Evolutionary conservation across 2,797 vertebrate genomes (phyloP).

Genomic region (Picus viridis): DNA sequence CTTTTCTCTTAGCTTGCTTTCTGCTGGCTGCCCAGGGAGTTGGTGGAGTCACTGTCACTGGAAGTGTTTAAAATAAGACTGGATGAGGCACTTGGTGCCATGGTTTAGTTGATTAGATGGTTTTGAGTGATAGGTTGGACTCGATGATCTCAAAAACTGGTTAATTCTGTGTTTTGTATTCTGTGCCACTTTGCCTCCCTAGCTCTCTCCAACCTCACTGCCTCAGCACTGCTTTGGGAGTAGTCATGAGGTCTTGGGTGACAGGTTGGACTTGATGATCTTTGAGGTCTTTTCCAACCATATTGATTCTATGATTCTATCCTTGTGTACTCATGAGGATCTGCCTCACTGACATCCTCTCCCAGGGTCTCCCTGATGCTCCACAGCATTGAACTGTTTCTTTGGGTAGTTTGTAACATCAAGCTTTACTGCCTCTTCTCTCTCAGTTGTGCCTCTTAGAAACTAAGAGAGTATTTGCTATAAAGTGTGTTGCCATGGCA

Average conservation of each 20-base stretch:
- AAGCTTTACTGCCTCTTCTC: neutral
- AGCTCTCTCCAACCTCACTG: neutral
- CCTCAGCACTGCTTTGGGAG: neutral
- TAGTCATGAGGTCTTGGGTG: too few relatives aligned
- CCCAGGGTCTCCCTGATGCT: neutral
- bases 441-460: neutral
- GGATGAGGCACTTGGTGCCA: too few relatives aligned
- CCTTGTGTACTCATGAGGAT: neutral
- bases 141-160: too few relatives aligned
- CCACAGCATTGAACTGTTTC: rapidly evolving
- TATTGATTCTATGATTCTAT: neutral
- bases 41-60: too few relatives aligned
- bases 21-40: neutral
- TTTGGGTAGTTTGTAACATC: neutral
- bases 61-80: too few relatives aligned
- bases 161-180: too few relatives aligned
- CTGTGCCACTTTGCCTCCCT: neutral
- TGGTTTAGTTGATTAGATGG: too few relatives aligned
- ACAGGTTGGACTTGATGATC: too few relatives aligned
- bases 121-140: too few relatives aligned
- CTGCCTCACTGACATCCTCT: neutral
- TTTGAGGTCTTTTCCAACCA: too few relatives aligned
- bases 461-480: neutral
- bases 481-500: constrained; percentile 1
- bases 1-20: neutral